phyloP scores from a whole-genome alignment of 2,113 vertebrate genomes.

The Cephalopterus ornatus region DNA sequence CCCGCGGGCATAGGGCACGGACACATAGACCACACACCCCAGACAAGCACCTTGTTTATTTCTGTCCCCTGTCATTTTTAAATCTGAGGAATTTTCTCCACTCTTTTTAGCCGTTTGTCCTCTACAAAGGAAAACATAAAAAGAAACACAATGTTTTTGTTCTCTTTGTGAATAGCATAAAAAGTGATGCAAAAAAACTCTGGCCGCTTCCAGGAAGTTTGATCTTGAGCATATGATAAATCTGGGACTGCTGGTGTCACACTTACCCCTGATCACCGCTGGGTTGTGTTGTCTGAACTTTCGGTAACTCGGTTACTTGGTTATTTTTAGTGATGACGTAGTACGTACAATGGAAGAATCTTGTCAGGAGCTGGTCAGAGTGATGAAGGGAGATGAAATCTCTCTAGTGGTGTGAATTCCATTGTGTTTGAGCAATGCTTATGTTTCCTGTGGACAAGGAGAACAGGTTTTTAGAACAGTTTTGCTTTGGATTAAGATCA shows the following conservation, averaged over 20 bases:
- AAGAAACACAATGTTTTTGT: rapidly evolving
- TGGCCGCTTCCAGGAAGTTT: not conserved
- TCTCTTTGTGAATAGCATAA: not conserved
- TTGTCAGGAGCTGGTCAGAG: not conserved
- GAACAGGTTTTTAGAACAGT: rapidly evolving
- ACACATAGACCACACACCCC: rapidly evolving
- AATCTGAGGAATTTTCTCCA: rapidly evolving
- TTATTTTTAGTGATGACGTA: slow-evolving; percentile 43
- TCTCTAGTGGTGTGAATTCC: not conserved
- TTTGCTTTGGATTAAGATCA: not conserved
- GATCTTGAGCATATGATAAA: not conserved
- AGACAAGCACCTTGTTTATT: rapidly evolving
- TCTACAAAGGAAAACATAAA: not conserved
- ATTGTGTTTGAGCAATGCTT: not conserved
- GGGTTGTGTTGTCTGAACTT: not conserved
- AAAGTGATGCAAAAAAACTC: not conserved
- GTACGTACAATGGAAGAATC: not conserved
- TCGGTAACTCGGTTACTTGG: not conserved
- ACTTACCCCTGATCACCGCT: not conserved
- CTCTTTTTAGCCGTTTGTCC: not conserved
- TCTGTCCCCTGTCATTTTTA: not conserved
- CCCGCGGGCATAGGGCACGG: rapidly evolving
- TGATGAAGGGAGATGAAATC: not conserved
- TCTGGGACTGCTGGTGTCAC: not conserved
- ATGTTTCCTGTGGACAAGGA: not conserved